phyloP scores from a whole-genome alignment of 2,797 vertebrate species.

The Neoniphon sammara region DNA sequence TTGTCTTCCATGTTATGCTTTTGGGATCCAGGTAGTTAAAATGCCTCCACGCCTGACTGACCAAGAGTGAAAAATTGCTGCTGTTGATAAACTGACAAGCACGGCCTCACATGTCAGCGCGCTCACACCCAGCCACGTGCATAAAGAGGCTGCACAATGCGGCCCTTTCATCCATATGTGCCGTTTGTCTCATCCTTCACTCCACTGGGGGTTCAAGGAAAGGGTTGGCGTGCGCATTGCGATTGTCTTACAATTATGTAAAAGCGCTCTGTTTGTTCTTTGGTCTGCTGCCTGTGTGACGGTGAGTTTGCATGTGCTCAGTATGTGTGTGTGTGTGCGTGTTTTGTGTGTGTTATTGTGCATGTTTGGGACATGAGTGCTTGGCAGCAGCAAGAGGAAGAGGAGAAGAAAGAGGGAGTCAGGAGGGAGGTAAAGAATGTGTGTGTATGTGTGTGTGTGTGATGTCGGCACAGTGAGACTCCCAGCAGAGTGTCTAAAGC shows the following conservation, averaged over 20 bases:
- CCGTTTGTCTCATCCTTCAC: conserved; percentile 47
- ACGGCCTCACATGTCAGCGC: conserved; percentile 41
- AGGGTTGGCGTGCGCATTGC: neutral
- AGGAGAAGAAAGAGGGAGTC: neutral
- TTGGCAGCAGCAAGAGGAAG: neutral
- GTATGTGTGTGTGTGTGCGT: neutral
- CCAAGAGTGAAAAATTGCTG: conserved; percentile 74
- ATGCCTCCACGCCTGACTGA: conserved; percentile 62
- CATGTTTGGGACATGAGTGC: neutral
- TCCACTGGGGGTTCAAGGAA: conserved; percentile 12
- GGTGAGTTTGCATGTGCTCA: neutral
- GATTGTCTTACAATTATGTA: neutral
- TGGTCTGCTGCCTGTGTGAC: conserved; percentile 10
- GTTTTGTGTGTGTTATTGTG: neutral
- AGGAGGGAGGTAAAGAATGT: conserved; percentile 1
- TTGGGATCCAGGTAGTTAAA: conserved; percentile 65
- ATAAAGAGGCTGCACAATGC: conserved; percentile 53
- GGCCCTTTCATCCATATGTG: conserved; percentile 15
- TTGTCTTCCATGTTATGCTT: conserved; percentile 61
- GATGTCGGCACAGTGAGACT: conserved; percentile 41
- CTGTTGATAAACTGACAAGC: conserved; percentile 72
- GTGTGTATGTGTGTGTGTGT: conserved; percentile 5
- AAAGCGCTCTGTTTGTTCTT: neutral
- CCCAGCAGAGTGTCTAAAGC: conserved; percentile 48
- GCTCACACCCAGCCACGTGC: conserved; percentile 33